Conservation (phyloP, 1,140 invertebrate genomes). For the Battus philenor region DNA sequence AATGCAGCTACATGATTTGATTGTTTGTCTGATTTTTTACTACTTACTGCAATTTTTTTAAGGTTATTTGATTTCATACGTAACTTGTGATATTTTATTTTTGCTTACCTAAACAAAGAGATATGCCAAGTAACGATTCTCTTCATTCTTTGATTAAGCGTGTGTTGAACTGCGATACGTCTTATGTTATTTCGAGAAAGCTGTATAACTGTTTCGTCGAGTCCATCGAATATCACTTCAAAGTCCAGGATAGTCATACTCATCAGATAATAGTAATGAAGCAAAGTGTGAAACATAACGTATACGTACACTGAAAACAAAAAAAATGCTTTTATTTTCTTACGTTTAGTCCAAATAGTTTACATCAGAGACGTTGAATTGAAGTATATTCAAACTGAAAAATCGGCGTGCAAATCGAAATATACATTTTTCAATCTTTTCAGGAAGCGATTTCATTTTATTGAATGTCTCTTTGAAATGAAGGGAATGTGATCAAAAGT, state of each 20-base stretch:
- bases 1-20: background rate
- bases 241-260: slow-evolving; percentile 39
- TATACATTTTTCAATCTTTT: no score
- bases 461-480: no score
- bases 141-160: slow-evolving; percentile 31
- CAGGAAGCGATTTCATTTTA: no score
- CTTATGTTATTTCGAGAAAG: slow-evolving; percentile 21
- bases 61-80: background rate
- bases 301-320: slow-evolving; percentile 42
- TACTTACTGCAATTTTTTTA: background rate
- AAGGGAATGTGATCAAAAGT: no score
- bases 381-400: no score
- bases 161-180: slow-evolving; percentile 22
- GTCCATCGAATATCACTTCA: slow-evolving; percentile 34
- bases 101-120: slow-evolving; percentile 37
- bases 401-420: no score
- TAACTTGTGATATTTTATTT: background rate
- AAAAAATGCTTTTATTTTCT: background rate
- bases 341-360: no score
- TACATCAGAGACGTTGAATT: no score
- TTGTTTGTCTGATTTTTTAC: background rate
- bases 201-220: slow-evolving; percentile 26
- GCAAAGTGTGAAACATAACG: slow-evolving; percentile 35
- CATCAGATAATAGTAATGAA: slow-evolving; percentile 37
- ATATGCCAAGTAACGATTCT: slow-evolving; percentile 39